These are phyloP conservation scores for Salmo trutta DNA, from an alignment of 2,797 vertebrate species.

Conservation along the genomic window DNA sequence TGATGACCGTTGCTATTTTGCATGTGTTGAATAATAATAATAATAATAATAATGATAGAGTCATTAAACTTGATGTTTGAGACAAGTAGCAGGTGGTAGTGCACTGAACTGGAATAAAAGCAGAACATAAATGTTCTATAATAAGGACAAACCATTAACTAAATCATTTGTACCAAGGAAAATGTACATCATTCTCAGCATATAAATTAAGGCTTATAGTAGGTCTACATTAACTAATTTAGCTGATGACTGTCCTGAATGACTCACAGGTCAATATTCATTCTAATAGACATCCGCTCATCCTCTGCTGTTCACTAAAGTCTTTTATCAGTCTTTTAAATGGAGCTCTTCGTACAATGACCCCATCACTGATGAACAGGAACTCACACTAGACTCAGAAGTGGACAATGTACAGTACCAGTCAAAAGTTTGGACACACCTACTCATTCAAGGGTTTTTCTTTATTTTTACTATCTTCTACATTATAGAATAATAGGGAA, in stretches of 20 bases:
- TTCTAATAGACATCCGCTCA: conserved; percentile 52
- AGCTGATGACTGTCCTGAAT: conserved; percentile 55
- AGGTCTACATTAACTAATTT: conserved; percentile 46
- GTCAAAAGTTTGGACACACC: too few relatives aligned
- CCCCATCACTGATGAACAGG: conserved; percentile 49
- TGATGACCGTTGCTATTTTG: neutral
- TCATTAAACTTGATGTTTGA: neutral
- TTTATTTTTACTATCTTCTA: too few relatives aligned
- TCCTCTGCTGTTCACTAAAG: neutral
- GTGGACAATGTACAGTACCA: conserved; percentile 15
- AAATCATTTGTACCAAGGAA: too few relatives aligned
- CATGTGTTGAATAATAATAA: neutral
- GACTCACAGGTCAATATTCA: conserved; percentile 58
- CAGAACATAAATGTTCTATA: neutral
- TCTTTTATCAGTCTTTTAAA: conserved; percentile 44
- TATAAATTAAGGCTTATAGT: conserved; percentile 7
- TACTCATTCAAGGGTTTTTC: too few relatives aligned
- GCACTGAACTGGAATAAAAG: neutral
- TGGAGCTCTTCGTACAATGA: conserved; percentile 30
- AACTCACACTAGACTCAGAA: conserved; percentile 50
- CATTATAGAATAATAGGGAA: too few relatives aligned
- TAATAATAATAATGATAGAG: neutral
- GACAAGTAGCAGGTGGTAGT: neutral
- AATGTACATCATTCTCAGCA: too few relatives aligned
- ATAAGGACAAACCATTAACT: neutral